phyloP scores from a whole-genome alignment of 2,113 vertebrate genomes.

The Anser cygnoides region DNA sequence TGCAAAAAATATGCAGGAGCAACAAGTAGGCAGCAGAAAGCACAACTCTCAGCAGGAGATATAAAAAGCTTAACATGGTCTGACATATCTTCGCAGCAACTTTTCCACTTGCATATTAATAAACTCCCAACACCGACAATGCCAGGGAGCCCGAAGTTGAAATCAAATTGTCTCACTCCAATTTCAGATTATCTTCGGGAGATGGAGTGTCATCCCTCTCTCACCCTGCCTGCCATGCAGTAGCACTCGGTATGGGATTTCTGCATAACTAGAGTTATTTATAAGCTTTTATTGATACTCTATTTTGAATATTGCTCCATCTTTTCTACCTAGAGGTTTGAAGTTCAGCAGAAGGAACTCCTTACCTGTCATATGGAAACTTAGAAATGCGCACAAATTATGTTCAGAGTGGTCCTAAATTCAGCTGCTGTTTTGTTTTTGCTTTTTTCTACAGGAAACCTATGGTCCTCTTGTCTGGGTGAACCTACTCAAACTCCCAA shows the following conservation, averaged over 20 bases:
- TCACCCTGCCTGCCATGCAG: not conserved
- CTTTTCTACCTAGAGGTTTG: not conserved
- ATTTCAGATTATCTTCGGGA: not conserved
- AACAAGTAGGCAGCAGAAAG: not conserved
- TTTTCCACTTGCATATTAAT: not conserved
- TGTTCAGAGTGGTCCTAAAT: not conserved
- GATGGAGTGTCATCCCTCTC: not conserved
- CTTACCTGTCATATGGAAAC: not conserved
- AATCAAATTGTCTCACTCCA: not conserved
- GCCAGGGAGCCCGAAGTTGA: not conserved
- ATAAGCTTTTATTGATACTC: not conserved
- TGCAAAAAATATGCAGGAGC: accelerated
- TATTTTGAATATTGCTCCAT: not conserved
- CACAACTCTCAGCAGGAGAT: not conserved
- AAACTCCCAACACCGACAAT: not conserved
- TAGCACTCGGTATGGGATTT: accelerated
- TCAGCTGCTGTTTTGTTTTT: not conserved
- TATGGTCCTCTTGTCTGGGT: not conserved
- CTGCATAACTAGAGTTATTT: not conserved
- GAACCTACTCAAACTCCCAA: not conserved
- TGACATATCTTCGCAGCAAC: not conserved
- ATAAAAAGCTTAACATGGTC: not conserved
- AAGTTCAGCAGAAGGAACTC: not conserved
- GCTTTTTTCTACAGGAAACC: not conserved
- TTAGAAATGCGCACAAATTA: accelerated